phyloP scores from a whole-genome alignment of 2,797 vertebrate genomes.

The Amblyopsis hoosieri region DNA sequence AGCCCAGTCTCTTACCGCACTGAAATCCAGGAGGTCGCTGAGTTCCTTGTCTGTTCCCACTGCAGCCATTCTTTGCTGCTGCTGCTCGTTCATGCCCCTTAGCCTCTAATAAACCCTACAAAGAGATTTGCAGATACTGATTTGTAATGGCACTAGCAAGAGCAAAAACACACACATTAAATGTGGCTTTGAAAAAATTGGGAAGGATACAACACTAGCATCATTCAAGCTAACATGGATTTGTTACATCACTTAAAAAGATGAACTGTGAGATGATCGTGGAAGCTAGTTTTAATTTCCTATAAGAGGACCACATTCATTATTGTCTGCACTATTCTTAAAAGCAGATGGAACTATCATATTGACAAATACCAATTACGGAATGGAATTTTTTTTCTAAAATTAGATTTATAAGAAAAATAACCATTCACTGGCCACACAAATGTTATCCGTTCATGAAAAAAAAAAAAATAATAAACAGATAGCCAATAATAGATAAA shows the following conservation, averaged over 20 bases:
- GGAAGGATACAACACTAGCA: slow-evolving; percentile 51
- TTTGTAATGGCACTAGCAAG: slow-evolving; percentile 73
- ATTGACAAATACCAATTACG: neutral
- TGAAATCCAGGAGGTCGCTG: slow-evolving; percentile 99
- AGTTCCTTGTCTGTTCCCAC: slow-evolving; percentile 99
- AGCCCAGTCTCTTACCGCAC: slow-evolving; percentile 89
- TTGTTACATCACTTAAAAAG: slow-evolving; percentile 34
- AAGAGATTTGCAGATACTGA: slow-evolving; percentile 79
- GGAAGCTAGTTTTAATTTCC: slow-evolving; percentile 22
- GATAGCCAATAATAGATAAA: no score
- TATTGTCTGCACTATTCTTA: slow-evolving; percentile 19
- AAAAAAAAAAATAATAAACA: slow-evolving; percentile 5
- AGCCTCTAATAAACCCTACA: slow-evolving; percentile 84
- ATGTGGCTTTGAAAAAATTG: slow-evolving; percentile 52
- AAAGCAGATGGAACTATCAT: slow-evolving; percentile 11
- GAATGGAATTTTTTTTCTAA: slow-evolving; percentile 8
- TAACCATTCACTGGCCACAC: slow-evolving; percentile 14
- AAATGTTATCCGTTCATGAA: slow-evolving; percentile 16
- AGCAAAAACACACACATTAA: slow-evolving; percentile 64
- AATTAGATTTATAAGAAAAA: slow-evolving; percentile 1
- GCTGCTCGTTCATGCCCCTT: slow-evolving; percentile 86
- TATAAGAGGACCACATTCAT: slow-evolving; percentile 19
- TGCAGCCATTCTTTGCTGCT: slow-evolving; percentile 95
- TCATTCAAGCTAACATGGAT: slow-evolving; percentile 51
- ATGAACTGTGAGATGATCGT: slow-evolving; percentile 24